Base-by-base conservation (phyloP, 2,888 invertebrate genomes). In the Rhogogaster chlorosoma region DNA sequence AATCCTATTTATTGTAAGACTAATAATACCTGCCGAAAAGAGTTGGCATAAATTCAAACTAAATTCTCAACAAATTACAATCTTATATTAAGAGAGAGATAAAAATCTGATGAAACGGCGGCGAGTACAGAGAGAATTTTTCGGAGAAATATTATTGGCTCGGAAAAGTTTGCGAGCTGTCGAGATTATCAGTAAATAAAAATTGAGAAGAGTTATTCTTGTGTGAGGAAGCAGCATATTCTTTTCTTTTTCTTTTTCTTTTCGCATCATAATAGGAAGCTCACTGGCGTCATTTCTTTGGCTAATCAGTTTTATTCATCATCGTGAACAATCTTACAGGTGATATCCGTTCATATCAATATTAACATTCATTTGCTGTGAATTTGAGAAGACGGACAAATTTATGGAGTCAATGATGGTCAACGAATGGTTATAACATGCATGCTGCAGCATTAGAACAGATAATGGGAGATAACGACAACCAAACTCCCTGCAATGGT, bases 401-500 rank as follows among this genome's bases (percentile, higher is more conserved):
- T 36, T 61, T 32, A 57, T 80, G 38, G 61, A 80, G 22, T 12
- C 36, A 38, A 15, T 2, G n/a, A 83, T 67, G 26, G 18, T 67
- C n/a, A n/a, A 67, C n/a, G 12, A 42, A 22, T 32, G 18, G 12
- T 36, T 70, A 36, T 83, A 82, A 82, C 70, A 83, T 83, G 83
- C 83, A 83, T 45, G 83, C 67, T 45, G 29, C 45, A 26, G 83
- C 83, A n/a, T 83, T 83, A 49, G 83, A 83, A 22, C 83, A 67
- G 22, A 70, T 70, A 64, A 83, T 64, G 83, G 83, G 83, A 26
- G 83, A 83, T 61, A 83, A 7, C 45, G 83, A 83, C 18, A 64
- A 83, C 15, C 67, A 64, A 64, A 45, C 67, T 67, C 83, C 67
- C 45, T 67, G 45, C 70, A 88, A 88, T 78, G 86, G 87, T 82